These are phyloP conservation scores for Tiphia femorata DNA, from an alignment of 2,888 invertebrate genomes.

Conservation along the genomic window DNA sequence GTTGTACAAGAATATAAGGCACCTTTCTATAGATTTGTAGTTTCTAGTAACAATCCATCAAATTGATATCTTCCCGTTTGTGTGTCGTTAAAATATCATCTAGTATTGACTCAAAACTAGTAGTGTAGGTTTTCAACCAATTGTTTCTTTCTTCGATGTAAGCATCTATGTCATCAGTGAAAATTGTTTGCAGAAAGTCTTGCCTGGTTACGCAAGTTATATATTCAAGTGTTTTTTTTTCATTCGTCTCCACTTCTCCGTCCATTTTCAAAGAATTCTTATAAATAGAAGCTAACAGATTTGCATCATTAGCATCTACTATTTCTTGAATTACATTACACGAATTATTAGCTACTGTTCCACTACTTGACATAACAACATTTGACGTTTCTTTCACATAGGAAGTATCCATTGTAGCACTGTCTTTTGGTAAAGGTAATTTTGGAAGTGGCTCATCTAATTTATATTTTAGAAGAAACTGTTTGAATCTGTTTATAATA, in stretches of 20 bases:
- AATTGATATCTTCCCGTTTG: constrained; percentile 72
- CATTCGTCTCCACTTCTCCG: constrained; percentile 52
- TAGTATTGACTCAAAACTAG: constrained; percentile 77
- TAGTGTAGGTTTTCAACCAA: constrained; percentile 79
- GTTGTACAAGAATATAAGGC: constrained; percentile 2
- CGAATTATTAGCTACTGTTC: constrained; percentile 54
- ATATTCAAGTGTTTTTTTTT: constrained; percentile 62
- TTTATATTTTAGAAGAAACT: constrained; percentile 70
- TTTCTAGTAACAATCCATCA: constrained; percentile 79
- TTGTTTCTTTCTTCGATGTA: constrained; percentile 74
- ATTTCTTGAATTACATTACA: constrained; percentile 78
- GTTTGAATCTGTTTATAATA: constrained; percentile 72
- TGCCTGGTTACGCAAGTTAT: constrained; percentile 69
- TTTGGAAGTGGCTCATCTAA: constrained; percentile 52
- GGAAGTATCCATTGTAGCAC: constrained; percentile 51
- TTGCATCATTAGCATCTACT: constrained; percentile 75
- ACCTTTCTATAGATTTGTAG: neutral
- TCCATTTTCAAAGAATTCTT: constrained; percentile 70
- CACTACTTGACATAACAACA: constrained; percentile 39
- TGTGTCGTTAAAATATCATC: constrained; percentile 81
- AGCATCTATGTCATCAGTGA: constrained; percentile 74
- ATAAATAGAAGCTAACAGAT: constrained; percentile 75
- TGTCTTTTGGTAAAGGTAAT: constrained; percentile 48
- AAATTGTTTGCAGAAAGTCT: constrained; percentile 74
- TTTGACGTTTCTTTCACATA: constrained; percentile 45